phyloP scores from a whole-genome alignment of 1,140 invertebrate species.

The Drosophila leontia region DNA sequence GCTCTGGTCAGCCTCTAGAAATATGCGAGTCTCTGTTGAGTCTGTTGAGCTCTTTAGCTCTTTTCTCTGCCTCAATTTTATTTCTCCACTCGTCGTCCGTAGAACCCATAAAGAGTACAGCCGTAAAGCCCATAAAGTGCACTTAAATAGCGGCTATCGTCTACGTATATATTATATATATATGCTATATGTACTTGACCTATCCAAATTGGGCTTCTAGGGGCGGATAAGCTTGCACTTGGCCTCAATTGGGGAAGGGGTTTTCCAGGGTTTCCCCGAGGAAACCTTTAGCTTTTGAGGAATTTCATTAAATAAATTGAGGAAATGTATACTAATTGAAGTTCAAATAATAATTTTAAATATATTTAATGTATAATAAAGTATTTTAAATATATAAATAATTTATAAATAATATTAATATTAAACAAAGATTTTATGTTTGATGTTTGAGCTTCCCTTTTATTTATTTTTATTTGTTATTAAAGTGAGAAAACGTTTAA shows the following conservation, averaged over 20 bases:
- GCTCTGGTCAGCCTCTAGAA: slow-evolving; percentile 60
- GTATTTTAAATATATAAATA: too few relatives aligned
- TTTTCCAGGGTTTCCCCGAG: not conserved
- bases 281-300: not conserved
- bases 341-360: not conserved
- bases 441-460: too few relatives aligned
- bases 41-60: slow-evolving; percentile 24
- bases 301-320: too few relatives aligned
- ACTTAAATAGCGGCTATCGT: slow-evolving; percentile 3
- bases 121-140: slow-evolving; percentile 40
- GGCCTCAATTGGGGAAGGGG: slow-evolving; percentile 13
- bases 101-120: slow-evolving; percentile 1
- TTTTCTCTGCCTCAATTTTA: slow-evolving; percentile 18
- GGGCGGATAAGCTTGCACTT: slow-evolving; percentile 20
- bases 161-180: not conserved
- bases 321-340: not conserved
- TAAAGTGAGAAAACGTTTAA: too few relatives aligned
- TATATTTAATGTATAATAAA: too few relatives aligned
- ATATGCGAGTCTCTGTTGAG: slow-evolving; percentile 36
- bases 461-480: too few relatives aligned
- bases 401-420: too few relatives aligned
- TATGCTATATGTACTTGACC: slow-evolving; percentile 22
- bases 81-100: not conserved
- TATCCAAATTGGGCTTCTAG: slow-evolving; percentile 29
- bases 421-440: too few relatives aligned